Evolutionary conservation across 2,888 invertebrate species (phyloP), one percentile per base, ranked within the genome.

Genomic region (Scaeva pyrastri): DNA sequence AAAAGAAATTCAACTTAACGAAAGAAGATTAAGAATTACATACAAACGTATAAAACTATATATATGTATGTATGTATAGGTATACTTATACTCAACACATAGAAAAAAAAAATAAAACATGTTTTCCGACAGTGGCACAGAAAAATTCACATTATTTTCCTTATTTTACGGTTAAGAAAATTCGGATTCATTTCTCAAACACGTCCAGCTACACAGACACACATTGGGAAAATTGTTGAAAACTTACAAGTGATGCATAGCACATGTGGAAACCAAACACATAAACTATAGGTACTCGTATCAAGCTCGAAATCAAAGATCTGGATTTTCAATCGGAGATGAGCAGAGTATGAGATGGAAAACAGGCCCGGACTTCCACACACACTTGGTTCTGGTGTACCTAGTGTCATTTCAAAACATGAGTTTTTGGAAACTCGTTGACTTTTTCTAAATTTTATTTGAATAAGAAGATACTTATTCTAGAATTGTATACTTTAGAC

Each of bases 251-350:
- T 14, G n/a, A n/a, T n/a, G 11, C 6, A 21, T n/a, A 7, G n/a
- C 26, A 66, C 19, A 52, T 62, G 45, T 64, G 6, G 23, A 68
- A 12, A 48, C 58, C 71, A 76, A 64, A 58, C 48, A 66, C 71
- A 66, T 79, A 79, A 66, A 73, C 50, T 52, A 74, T 52, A 31
- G 31, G 31, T 31, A n/a, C n/a, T n/a, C n/a, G n/a, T n/a, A 39
- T 39, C 43, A 48, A 43, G 58, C 62, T 52, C 43, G 21, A 68
- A 43, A 39, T 23, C 41, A 10, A 6, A n/a, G 36, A 43, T 41
- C 26, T 26, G 43, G 48, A 56, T n/a, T 43, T 41, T 56, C 26
- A 66, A 19, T 58, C 48, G 58, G 4, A 58, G 23, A 26, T 31
- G 31, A 31, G 56, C 31, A 56, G 23, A 14, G 31, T 31, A 31